Evolutionary conservation across 2,113 vertebrate genomes (phyloP), one percentile per base, ranked within the genome.

Genomic region (Speoplatyrhinus poulsoni): DNA sequence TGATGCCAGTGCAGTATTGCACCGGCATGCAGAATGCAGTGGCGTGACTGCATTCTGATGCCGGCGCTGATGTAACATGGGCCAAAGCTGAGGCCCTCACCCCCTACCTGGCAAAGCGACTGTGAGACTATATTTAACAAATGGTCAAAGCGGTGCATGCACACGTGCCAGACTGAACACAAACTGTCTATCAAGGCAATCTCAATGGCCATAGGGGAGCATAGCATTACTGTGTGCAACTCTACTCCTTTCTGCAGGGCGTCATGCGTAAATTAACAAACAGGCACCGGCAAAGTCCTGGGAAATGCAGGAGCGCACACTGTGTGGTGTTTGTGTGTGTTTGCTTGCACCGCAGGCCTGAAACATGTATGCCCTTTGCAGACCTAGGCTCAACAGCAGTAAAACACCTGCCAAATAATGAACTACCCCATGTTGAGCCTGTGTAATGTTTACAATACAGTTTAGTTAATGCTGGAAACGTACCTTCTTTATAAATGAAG

Each of bases 401-500:
- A n/a, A 16, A 16, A 15, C 17, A 17, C 15, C 12, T 16, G 53
- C 17, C 3, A 55, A 15, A 55, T 55, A 16, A 16, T n/a, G 53
- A 10, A 26, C 2, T 26, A 26, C 26, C 26, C 26, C 26, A 26
- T 3, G 26, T 26, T 26, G 2, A 26, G 26, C 26, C 26, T 41
- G 36, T 6, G 36, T 5, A 8, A 41, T 41, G 7, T 41, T 41
- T 8, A 41, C 36, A 41, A 41, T 41, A 7, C 36, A 41, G 36
- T 41, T 41, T 41, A 41, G 4, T 41, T 6, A 41, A 0, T 41
- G 7, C 36, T 41, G 36, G 36, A 6, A 41, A 41, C 0, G 13
- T 93, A 99, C 98, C 98, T 99, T 98, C 65, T 98, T 98, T 53
- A 99, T 75, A 88, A 99, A 98, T 0, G 93, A 89, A 6, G 94